Evolutionary conservation across 2,888 invertebrate species (phyloP).

Genomic region (Pseudolycoriella hygida): DNA sequence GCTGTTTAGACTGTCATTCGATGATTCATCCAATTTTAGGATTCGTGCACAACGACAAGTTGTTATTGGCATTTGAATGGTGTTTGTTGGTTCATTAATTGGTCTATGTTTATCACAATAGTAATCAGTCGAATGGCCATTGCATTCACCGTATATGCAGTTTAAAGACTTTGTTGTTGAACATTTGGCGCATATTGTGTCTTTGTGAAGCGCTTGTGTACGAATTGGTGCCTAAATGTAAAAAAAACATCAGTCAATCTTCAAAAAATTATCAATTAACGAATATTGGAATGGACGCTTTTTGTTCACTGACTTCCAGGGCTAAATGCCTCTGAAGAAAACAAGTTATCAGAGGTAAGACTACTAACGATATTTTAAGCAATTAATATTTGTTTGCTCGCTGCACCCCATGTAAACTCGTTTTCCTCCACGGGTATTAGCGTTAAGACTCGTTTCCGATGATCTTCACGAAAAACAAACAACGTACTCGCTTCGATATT

Average conservation of each 20-base stretch:
- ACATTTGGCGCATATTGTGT: conserved; percentile 19
- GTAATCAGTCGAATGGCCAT: conserved; percentile 20
- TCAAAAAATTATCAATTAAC: no score
- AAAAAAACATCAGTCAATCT: conserved; percentile 17
- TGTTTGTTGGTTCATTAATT: neutral
- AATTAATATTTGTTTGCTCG: no score
- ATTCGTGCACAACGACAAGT: neutral
- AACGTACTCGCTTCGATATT: no score
- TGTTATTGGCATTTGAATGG: neutral
- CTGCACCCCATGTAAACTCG: no score
- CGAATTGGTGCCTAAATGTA: conserved; percentile 13
- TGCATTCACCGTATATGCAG: conserved; percentile 30
- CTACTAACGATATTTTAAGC: no score
- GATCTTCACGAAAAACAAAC: no score
- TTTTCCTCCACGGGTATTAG: no score
- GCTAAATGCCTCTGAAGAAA: no score
- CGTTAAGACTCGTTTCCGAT: no score
- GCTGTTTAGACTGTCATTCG: neutral
- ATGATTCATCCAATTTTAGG: neutral
- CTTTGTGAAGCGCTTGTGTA: neutral
- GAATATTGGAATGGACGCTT: no score
- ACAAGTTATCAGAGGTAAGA: no score
- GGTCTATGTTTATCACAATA: conserved; percentile 13
- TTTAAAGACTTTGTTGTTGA: conserved; percentile 17
- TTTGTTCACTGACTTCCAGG: no score